Percentiles rank a stretch among this genome's conserved stretches.
Evolutionary conservation across 2,797 vertebrate species (phyloP).

Genomic region (Dryobates pubescens): DNA sequence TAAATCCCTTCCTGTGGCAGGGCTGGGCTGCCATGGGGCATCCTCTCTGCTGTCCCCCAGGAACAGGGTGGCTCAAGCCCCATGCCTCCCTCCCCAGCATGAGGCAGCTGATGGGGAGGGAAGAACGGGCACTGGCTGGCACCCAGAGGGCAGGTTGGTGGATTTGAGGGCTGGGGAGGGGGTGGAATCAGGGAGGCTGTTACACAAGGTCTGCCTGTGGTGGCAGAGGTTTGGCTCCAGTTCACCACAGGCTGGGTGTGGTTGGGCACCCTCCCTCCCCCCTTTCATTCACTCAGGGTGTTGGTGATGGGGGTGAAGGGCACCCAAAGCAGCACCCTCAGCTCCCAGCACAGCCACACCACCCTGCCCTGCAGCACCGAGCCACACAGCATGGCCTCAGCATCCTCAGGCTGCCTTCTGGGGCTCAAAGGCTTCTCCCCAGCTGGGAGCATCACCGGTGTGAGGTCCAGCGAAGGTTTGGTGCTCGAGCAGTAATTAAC

Average conservation of each 20-base stretch:
- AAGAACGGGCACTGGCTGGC: rapidly evolving
- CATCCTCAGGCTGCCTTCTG: background rate
- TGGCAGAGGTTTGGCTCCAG: background rate
- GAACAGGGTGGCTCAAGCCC: background rate
- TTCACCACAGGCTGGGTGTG: background rate
- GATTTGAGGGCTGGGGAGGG: background rate
- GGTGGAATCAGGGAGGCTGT: background rate
- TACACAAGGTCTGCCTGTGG: background rate
- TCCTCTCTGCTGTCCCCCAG: background rate
- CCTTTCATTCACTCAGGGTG: background rate
- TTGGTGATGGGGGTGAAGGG: background rate
- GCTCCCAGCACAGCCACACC: background rate
- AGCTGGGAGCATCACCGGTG: background rate
- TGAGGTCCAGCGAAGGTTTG: background rate
- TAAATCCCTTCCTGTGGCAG: background rate
- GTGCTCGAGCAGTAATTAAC: background rate
- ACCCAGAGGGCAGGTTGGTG: background rate
- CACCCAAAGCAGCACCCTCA: background rate
- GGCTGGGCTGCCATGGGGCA: background rate
- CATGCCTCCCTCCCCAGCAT: rapidly evolving
- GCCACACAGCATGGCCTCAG: rapidly evolving
- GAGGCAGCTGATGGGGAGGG: background rate
- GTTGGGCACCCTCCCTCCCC: background rate
- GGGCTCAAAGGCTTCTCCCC: background rate
- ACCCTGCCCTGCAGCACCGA: background rate